Evolutionary conservation across 1,140 invertebrate genomes (phyloP).

Genomic region (Papilio helenus): DNA sequence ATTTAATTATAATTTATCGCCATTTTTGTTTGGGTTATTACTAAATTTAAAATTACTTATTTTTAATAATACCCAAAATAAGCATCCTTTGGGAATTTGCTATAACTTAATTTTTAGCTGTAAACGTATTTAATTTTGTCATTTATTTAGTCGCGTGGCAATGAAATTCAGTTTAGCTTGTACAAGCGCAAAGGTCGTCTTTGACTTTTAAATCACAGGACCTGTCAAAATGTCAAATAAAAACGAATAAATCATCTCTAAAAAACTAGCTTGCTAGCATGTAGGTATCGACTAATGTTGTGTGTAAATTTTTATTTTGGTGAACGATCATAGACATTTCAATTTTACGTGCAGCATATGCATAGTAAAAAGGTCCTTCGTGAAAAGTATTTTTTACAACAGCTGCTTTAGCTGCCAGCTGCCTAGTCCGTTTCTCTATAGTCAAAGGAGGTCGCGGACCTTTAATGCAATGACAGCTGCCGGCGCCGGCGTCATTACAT

Average conservation of each 20-base stretch:
- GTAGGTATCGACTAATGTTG: too few relatives aligned
- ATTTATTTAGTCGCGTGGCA: constrained; percentile 8
- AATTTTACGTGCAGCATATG: too few relatives aligned
- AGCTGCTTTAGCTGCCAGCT: too few relatives aligned
- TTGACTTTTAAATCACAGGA: too few relatives aligned
- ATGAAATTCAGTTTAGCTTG: constrained; percentile 13
- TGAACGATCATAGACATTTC: too few relatives aligned
- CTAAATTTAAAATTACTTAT: neutral
- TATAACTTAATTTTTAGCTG: neutral
- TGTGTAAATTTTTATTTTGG: too few relatives aligned
- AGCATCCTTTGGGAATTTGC: neutral
- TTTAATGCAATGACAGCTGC: constrained; percentile 4
- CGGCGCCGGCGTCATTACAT: neutral
- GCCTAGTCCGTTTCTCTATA: too few relatives aligned
- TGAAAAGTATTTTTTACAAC: too few relatives aligned
- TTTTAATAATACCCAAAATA: neutral
- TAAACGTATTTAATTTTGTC: constrained; percentile 10
- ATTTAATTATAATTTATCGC: neutral
- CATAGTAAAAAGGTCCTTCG: too few relatives aligned
- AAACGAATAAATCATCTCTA: too few relatives aligned
- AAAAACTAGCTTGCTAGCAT: too few relatives aligned
- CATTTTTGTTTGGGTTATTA: neutral
- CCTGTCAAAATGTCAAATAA: too few relatives aligned
- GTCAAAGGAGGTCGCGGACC: neutral
- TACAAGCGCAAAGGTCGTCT: neutral